These are phyloP conservation scores for Ips typographus DNA, from an alignment of 1,140 invertebrate genomes.

Conservation along the genomic window DNA sequence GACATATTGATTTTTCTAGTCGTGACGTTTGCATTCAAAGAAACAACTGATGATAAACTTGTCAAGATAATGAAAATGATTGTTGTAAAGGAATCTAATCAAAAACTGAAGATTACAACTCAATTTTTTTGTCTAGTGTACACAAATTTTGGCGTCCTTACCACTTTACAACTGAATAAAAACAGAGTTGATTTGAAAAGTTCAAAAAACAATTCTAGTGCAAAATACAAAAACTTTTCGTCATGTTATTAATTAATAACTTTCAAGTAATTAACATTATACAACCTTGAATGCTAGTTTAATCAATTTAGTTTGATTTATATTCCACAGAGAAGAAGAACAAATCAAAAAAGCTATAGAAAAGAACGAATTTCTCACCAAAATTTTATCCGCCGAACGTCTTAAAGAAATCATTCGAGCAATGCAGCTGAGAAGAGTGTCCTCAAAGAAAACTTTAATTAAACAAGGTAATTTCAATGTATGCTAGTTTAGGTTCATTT, in stretches of 20 bases:
- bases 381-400: conserved; percentile 38
- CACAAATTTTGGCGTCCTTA: too few species aligned
- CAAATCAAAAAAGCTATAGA: conserved; percentile 42
- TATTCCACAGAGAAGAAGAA: conserved; percentile 41
- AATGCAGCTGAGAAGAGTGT: conserved; percentile 39
- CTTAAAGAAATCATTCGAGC: conserved; percentile 41
- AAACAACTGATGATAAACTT: too few species aligned
- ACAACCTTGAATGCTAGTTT: not conserved
- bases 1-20: too few species aligned
- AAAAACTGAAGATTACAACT: too few species aligned
- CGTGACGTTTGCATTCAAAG: too few species aligned
- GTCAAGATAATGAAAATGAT: too few species aligned
- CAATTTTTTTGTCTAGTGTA: too few species aligned
- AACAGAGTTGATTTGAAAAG: too few species aligned
- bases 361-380: conserved; percentile 43
- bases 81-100: too few species aligned
- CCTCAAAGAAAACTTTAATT: conserved; percentile 38
- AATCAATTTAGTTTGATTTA: not conserved
- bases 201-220: too few species aligned
- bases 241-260: not conserved
- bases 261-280: not conserved
- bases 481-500: not conserved
- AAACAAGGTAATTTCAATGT: conserved; percentile 35
- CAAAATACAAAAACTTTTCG: too few species aligned
- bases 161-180: too few species aligned